A percentile compares a stretch with the other conserved stretches of the same genome.
Conservation (phyloP, 37 sponge, comb jelly and placozoan species). For the Bolinopsis microptera region DNA sequence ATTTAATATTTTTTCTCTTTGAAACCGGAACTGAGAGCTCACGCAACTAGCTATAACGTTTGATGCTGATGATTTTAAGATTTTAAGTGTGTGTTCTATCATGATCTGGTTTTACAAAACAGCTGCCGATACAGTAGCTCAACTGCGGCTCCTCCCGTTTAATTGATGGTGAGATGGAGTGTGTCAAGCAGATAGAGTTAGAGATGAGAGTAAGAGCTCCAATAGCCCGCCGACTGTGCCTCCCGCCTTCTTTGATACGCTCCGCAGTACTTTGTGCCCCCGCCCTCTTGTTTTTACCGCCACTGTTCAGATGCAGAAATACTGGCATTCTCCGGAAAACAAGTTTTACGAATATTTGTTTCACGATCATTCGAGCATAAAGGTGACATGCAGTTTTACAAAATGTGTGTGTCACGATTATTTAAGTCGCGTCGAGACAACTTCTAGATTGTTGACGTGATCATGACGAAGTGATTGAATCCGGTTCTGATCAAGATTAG, state of each 20-base stretch:
- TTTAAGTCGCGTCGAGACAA: background rate
- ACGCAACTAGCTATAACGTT: background rate
- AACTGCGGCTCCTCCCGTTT: constrained; percentile 40
- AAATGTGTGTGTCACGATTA: background rate
- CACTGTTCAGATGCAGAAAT: background rate
- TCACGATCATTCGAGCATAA: constrained; percentile 24
- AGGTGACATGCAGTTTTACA: constrained; percentile 58
- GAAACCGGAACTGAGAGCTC: background rate
- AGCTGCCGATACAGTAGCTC: constrained; percentile 34
- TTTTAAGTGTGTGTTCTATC: background rate
- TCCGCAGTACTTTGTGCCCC: background rate
- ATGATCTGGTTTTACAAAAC: constrained; percentile 46
- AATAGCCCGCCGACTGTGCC: background rate
- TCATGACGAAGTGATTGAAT: background rate
- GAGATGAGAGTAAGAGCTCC: background rate
- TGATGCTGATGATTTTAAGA: background rate
- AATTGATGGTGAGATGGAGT: background rate
- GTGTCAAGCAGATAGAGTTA: background rate
- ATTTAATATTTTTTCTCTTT: background rate
- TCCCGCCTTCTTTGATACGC: background rate
- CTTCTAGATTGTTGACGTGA: background rate
- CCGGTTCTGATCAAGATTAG: background rate
- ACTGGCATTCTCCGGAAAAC: background rate
- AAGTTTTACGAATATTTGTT: constrained; percentile 29
- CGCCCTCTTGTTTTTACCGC: background rate